These are phyloP conservation scores for Smittia sp. DNA, from an alignment of 2,888 invertebrate species.

Conservation along the genomic window DNA sequence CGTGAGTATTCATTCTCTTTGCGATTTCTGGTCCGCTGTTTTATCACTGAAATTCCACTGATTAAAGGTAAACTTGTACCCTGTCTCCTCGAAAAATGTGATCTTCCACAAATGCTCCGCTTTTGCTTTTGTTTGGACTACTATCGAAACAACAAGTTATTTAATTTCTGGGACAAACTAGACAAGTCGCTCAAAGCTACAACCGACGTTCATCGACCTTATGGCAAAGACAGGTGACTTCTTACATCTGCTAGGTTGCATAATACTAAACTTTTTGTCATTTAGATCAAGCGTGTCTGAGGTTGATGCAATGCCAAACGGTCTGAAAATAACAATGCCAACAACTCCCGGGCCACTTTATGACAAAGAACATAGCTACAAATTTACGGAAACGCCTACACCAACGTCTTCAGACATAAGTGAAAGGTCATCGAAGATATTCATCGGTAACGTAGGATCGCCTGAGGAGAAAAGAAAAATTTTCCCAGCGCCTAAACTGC, in stretches of 20 bases:
- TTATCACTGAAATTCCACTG: no score
- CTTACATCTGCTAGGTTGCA: no score
- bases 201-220: background rate
- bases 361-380: background rate
- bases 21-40: no score
- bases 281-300: background rate
- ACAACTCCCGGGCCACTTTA: background rate
- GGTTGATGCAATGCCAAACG: background rate
- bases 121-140: constrained; percentile 67
- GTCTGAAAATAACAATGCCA: background rate
- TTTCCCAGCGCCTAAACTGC: constrained; percentile 2
- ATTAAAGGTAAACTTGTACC: constrained; percentile 75
- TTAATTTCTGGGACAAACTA: constrained; percentile 31
- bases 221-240: constrained; percentile 4
- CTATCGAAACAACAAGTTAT: constrained; percentile 34
- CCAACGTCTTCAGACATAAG: background rate
- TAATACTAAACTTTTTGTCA: background rate
- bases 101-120: constrained; percentile 63
- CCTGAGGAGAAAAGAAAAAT: background rate
- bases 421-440: background rate
- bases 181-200: constrained; percentile 11
- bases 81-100: constrained; percentile 63
- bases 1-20: no score
- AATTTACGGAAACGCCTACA: background rate
- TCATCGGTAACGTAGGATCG: background rate